Evolutionary conservation across 1,140 invertebrate genomes (phyloP).

Genomic region (Dendrolimus punctatus): DNA sequence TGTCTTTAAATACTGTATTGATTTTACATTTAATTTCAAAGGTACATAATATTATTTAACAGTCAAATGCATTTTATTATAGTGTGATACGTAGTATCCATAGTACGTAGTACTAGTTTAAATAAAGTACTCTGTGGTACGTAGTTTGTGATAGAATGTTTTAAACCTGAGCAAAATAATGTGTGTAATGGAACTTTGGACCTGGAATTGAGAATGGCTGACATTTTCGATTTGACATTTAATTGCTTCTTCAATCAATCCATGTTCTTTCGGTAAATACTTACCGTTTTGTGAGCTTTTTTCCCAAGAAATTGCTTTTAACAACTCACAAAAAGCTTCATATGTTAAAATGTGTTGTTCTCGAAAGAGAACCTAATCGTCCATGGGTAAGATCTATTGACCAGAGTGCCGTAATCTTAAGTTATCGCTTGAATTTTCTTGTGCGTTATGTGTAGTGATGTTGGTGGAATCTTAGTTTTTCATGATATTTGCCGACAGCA

Average conservation of each 20-base stretch:
- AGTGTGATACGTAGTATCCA: too few relatives aligned
- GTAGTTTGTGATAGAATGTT: too few relatives aligned
- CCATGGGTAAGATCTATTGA: slow-evolving; percentile 49
- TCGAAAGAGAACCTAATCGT: slow-evolving; percentile 62
- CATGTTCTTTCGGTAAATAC: slow-evolving; percentile 41
- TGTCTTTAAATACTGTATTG: too few relatives aligned
- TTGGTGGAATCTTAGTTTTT: slow-evolving; percentile 32
- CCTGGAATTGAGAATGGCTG: background rate
- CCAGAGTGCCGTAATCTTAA: background rate
- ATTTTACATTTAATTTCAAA: too few relatives aligned
- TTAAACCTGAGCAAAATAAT: too few relatives aligned
- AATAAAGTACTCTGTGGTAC: too few relatives aligned
- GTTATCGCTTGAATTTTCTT: background rate
- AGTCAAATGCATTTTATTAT: too few relatives aligned
- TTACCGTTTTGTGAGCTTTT: slow-evolving; percentile 27
- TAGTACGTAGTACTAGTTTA: too few relatives aligned
- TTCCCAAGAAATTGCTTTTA: slow-evolving; percentile 21
- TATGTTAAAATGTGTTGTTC: slow-evolving; percentile 58
- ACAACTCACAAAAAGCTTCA: slow-evolving; percentile 15
- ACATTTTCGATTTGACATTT: slow-evolving; percentile 31
- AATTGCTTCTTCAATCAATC: slow-evolving; percentile 29
- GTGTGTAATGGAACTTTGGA: too few relatives aligned
- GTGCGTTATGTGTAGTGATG: slow-evolving; percentile 23
- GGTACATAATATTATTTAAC: too few relatives aligned
- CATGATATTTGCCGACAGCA: slow-evolving; percentile 49